Base-by-base conservation (phyloP, 2,113 vertebrate species). In the Xiphias gladius region DNA sequence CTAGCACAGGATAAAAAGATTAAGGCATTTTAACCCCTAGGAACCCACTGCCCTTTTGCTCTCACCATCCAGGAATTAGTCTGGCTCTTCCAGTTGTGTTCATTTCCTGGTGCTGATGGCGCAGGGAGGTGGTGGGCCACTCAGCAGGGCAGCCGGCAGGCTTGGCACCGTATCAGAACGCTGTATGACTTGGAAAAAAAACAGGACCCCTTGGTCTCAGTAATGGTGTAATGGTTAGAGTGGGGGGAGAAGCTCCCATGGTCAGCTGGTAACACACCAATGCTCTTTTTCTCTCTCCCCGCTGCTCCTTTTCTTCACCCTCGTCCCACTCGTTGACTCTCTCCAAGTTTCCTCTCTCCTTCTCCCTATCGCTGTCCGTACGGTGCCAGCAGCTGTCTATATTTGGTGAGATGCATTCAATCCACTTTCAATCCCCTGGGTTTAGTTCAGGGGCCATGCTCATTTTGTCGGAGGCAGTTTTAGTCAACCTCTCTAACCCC, bases 1-100 rank as follows among this genome's bases (percentile, higher is more conserved):
- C 82, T 52, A 79, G 86, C 79, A 81, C 84, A 88, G 92, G 94
- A 94, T 95, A 91, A 93, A 94, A 91, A 91, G 94, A 95, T 95
- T 94, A 94, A 91, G 85, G 88, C 90, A 87, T 94, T 94, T 94
- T 89, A 93, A 94, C 93, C 91, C 88, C 78, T 79, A 61, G 81
- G 90, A 89, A 65, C 82, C 76, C 72, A 10, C 17, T 86, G 85
- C 75, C 85, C 90, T 86, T 87, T 89, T 76, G 84, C 84, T 76
- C 67, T 65, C 35, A 71, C 81, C 88, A 76, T 86, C 89, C 78
- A 92, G 86, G 90, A 93, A 93, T 93, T 86, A 93, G 81, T 86
- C 83, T 69, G 78, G 67, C 80, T 84, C 81, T 11, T 80, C 41
- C 88, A 81, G 81, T 90, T 76, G 82, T 86, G 76, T 84, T 78